Conservation (phyloP, 2,888 invertebrate species). For the Sinelater perroti region DNA sequence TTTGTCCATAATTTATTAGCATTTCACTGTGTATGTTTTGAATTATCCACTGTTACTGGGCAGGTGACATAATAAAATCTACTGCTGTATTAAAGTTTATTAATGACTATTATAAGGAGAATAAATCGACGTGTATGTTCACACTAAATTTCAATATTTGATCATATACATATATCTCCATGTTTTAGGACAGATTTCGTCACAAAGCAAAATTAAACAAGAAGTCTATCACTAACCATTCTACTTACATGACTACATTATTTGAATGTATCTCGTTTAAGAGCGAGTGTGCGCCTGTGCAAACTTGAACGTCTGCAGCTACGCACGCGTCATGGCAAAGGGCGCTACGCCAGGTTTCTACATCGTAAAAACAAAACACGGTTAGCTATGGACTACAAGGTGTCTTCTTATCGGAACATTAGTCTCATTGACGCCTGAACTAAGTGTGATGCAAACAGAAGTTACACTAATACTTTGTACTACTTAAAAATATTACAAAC, state of each 20-base stretch:
- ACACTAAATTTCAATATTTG: slow-evolving; percentile 43
- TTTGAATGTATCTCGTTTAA: slow-evolving; percentile 8
- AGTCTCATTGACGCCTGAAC: slow-evolving; percentile 14
- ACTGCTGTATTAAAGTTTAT: slow-evolving; percentile 30
- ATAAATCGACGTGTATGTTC: slow-evolving; percentile 41
- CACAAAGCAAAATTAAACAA: slow-evolving; percentile 40
- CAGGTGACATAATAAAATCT: too few species aligned
- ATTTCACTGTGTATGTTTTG: too few species aligned
- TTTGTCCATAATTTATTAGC: too few species aligned
- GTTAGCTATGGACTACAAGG: slow-evolving; percentile 16
- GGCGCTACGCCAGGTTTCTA: too few species aligned
- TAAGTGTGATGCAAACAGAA: slow-evolving; percentile 6
- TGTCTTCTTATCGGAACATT: slow-evolving; percentile 21
- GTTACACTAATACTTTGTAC: slow-evolving; percentile 8
- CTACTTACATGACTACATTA: slow-evolving; percentile 20
- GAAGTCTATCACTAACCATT: slow-evolving; percentile 37
- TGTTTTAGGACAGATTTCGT: slow-evolving; percentile 41
- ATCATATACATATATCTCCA: slow-evolving; percentile 40
- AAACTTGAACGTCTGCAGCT: slow-evolving; percentile 2
- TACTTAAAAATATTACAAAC: too few species aligned
- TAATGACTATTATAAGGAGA: slow-evolving; percentile 40
- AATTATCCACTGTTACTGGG: too few species aligned
- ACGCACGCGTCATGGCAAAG: too few species aligned
- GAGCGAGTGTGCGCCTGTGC: too few species aligned
- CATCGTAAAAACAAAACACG: slow-evolving; percentile 10